A percentile compares a stretch with the other conserved stretches of the same genome.
Conservation (phyloP, 2,888 invertebrate genomes). For the Rapana venosa region DNA sequence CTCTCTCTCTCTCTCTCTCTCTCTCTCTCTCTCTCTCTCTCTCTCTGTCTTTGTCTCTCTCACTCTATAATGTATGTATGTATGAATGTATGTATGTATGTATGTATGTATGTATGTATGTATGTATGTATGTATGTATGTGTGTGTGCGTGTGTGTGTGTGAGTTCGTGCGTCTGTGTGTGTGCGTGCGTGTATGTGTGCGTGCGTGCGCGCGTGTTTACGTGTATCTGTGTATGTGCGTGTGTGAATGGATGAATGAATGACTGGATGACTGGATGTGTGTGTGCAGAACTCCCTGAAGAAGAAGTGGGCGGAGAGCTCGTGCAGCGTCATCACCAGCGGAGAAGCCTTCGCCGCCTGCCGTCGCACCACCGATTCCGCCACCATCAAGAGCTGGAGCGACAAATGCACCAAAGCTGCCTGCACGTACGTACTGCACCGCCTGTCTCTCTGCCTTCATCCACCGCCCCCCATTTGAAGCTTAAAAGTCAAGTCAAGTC, state of each 20-base stretch:
- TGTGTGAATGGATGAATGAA: background rate
- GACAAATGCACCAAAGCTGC: background rate
- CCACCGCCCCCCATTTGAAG: too few relatives aligned
- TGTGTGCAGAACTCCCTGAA: slow-evolving; percentile 6
- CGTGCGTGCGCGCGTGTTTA: background rate
- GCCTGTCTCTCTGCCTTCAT: too few relatives aligned
- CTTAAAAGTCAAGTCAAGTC: too few relatives aligned
- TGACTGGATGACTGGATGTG: background rate
- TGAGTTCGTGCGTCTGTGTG: background rate
- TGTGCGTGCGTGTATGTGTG: background rate
- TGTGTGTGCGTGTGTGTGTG: background rate
- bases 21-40: too few relatives aligned
- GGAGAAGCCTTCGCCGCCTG: slow-evolving; percentile 7
- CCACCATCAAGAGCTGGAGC: background rate
- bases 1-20: too few relatives aligned
- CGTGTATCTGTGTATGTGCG: background rate
- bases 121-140: too few relatives aligned
- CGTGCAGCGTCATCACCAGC: background rate
- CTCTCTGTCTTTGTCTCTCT: too few relatives aligned
- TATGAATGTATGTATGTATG: background rate
- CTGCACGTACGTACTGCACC: slow-evolving; percentile 1
- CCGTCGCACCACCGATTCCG: background rate
- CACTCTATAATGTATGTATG: too few relatives aligned
- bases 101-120: background rate
- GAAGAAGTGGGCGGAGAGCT: background rate